These are phyloP conservation scores for Coelopa pilipes DNA, from an alignment of 2,888 invertebrate species.

Conservation along the genomic window DNA sequence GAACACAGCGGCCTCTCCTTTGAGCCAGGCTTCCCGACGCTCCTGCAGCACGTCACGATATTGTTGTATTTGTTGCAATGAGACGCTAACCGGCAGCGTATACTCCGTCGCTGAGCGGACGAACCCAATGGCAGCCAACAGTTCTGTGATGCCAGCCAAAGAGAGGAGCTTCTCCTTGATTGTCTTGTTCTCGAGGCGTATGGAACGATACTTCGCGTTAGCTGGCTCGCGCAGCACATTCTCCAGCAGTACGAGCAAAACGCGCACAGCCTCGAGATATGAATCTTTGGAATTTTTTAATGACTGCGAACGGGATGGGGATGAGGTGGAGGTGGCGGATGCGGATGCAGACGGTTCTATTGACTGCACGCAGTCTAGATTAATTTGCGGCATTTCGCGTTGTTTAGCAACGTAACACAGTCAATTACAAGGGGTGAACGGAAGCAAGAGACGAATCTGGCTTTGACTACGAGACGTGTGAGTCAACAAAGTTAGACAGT, in stretches of 20 bases:
- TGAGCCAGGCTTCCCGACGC: slow-evolving; percentile 56
- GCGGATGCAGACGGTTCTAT: slow-evolving; percentile 48
- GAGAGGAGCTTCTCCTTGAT: slow-evolving; percentile 63
- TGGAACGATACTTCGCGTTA: slow-evolving; percentile 62
- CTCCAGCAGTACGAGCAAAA: slow-evolving; percentile 61
- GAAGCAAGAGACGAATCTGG: neutral
- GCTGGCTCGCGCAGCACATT: slow-evolving; percentile 64
- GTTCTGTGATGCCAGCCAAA: slow-evolving; percentile 55
- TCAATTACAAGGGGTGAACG: neutral
- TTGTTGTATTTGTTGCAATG: slow-evolving; percentile 58
- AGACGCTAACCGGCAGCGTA: slow-evolving; percentile 55
- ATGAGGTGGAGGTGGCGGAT: slow-evolving; percentile 36
- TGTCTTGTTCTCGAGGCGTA: slow-evolving; percentile 62
- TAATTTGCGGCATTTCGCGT: slow-evolving; percentile 52
- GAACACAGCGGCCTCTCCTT: slow-evolving; percentile 36
- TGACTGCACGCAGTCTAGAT: slow-evolving; percentile 51
- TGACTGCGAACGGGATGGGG: slow-evolving; percentile 38
- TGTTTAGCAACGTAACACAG: neutral
- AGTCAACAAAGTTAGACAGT: neutral
- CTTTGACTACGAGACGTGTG: neutral
- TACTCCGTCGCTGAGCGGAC: slow-evolving; percentile 49
- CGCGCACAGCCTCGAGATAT: slow-evolving; percentile 62
- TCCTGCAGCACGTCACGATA: slow-evolving; percentile 59
- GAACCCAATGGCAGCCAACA: slow-evolving; percentile 64
- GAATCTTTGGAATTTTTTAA: slow-evolving; percentile 53